Evolutionary conservation across 2,113 vertebrate species (phyloP), one percentile per base, ranked within the genome.

Genomic region (Nothobranchius furzeri): DNA sequence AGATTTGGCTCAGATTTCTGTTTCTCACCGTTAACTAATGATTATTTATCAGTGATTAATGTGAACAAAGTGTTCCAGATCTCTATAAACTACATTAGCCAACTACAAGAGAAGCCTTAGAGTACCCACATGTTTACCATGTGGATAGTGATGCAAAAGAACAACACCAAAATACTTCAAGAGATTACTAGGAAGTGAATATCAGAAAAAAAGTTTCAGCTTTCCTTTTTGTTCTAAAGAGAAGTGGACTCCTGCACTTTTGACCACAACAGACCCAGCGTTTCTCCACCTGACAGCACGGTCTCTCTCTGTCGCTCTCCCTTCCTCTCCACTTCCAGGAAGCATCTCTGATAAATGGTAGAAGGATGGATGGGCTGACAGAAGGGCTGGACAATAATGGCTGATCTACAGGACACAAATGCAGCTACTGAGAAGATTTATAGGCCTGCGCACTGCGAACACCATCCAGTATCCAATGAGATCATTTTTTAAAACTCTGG

Each of bases 341-440:
- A 92, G 90, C 87, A 92, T 90, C 94, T 82, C 59, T 96, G 96
- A 98, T 95, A 95, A 95, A 98, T 96, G 95, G 93, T 88, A 92
- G 92, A 94, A 96, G 93, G 95, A 96, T 95, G 95, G 94, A 98
- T 96, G 95, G 94, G 94, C 95, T 95, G 96, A 95, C 96, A 96
- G 95, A 94, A 94, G 93, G 92, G 92, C 95, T 90, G 93, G 94
- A 96, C 95, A 96, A 96, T 97, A 98, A 96, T 92, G 94, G 93
- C 94, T 97, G 96, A 98, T 96, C 95, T 96, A 98, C 94, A 95
- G 95, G 95, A 96, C 95, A 95, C 93, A 95, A 95, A 95, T 94
- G 92, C 94, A 94, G 94, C 95, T 95, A 95, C 93, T 93, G 95
- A 89, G 64, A 77, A 95, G 95, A 97, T 98, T 97, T 96, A 98